A percentile compares a stretch with the other conserved stretches of the same genome.
These are phyloP conservation scores for Heliconius himera DNA, from an alignment of 1,140 invertebrate species.

Conservation along the genomic window DNA sequence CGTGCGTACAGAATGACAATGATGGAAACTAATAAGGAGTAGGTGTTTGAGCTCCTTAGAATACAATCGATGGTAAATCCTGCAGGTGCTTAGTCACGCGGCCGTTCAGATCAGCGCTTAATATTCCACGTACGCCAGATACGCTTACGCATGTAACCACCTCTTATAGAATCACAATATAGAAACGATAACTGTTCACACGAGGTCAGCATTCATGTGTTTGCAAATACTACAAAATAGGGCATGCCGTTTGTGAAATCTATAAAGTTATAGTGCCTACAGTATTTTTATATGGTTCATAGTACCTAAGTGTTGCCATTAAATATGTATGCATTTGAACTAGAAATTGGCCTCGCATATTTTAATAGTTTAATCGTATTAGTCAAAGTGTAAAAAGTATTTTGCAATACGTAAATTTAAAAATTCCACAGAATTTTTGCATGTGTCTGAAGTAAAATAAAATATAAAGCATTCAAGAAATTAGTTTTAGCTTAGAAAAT, in stretches of 20 bases:
- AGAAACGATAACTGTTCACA: conserved; percentile 73
- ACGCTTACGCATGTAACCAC: conserved; percentile 66
- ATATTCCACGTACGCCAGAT: conserved; percentile 57
- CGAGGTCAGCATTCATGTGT: conserved; percentile 66
- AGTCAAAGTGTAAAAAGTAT: too few relatives aligned
- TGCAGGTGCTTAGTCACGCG: conserved; percentile 72
- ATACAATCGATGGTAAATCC: conserved; percentile 77
- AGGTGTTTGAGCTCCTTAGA: conserved; percentile 55
- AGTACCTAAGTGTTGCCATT: neutral
- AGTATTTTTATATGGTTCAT: neutral
- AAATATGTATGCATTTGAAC: neutral
- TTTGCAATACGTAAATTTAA: too few relatives aligned
- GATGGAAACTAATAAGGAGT: conserved; percentile 37
- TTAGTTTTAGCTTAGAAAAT: too few relatives aligned
- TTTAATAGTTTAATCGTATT: too few relatives aligned
- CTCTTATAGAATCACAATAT: conserved; percentile 65
- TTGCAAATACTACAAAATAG: conserved; percentile 67
- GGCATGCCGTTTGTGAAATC: conserved; percentile 42
- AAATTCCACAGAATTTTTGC: neutral
- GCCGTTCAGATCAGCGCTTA: conserved; percentile 61
- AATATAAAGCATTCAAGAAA: neutral
- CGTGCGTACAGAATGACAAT: conserved; percentile 37
- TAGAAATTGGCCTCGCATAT: too few relatives aligned
- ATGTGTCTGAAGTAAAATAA: neutral
- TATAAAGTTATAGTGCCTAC: neutral